Evolutionary conservation across 1,140 invertebrate species (phyloP).

Genomic region (Bombus sibiricus): DNA sequence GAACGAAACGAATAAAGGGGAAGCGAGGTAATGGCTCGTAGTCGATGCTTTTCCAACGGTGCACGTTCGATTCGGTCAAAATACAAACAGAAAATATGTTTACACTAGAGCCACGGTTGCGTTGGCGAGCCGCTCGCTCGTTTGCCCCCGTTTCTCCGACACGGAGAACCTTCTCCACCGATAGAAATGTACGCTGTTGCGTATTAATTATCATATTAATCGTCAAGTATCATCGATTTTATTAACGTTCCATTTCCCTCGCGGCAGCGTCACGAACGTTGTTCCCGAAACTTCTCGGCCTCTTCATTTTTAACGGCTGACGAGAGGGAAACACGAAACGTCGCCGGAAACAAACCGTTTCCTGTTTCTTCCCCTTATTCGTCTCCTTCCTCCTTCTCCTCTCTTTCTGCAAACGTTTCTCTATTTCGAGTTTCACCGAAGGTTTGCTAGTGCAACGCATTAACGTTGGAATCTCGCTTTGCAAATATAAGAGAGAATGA

Average conservation of each 20-base stretch:
- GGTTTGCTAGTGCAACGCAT: conserved; percentile 22
- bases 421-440: conserved; percentile 36
- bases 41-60: conserved; percentile 2
- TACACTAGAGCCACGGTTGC: conserved; percentile 52
- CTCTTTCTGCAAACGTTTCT: background rate
- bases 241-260: background rate
- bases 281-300: background rate
- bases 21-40: background rate
- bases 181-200: background rate
- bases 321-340: background rate
- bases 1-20: conserved; percentile 1
- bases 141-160: background rate
- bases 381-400: no score
- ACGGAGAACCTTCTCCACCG: background rate
- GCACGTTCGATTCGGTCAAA: conserved; percentile 67
- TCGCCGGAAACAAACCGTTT: background rate
- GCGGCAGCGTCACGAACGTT: background rate
- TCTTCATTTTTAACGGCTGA: no score
- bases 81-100: conserved; percentile 79
- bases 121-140: no score
- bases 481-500: conserved; percentile 61
- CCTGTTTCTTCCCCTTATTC: background rate
- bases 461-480: conserved; percentile 48
- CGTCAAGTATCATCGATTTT: background rate
- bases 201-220: conserved; percentile 1